Evolutionary conservation across 2,797 vertebrate species (phyloP).

Genomic region (Sebastes aleutianus): DNA sequence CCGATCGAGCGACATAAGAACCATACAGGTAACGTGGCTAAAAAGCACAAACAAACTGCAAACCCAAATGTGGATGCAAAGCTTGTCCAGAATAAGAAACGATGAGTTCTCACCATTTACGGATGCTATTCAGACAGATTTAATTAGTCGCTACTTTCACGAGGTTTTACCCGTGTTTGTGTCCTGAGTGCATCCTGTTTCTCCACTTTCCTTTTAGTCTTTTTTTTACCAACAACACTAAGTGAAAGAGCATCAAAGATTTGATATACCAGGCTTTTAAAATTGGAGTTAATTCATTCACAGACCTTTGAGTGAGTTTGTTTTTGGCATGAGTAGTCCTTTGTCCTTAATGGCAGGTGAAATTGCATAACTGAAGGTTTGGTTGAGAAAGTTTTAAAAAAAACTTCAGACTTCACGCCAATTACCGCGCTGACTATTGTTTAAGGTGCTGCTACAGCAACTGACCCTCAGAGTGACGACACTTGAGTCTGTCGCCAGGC

Average conservation of each 20-base stretch:
- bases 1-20: no score
- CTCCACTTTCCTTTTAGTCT: not conserved
- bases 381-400: not conserved
- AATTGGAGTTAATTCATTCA: not conserved
- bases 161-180: not conserved
- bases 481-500: not conserved
- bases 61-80: not conserved
- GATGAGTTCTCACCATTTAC: not conserved
- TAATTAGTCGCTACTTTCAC: not conserved
- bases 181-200: not conserved
- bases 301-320: not conserved
- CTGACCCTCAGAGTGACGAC: constrained; percentile 13
- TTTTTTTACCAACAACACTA: not conserved
- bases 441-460: not conserved
- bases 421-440: not conserved
- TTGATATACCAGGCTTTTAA: not conserved
- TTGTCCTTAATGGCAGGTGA: not conserved
- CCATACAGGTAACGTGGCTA: not conserved
- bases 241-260: not conserved
- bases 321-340: not conserved
- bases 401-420: not conserved
- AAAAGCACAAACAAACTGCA: not conserved
- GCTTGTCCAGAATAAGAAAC: not conserved
- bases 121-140: not conserved
- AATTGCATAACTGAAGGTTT: not conserved